Evolutionary conservation across 2,113 vertebrate species (phyloP).

Genomic region (Lophotis ruficrista): DNA sequence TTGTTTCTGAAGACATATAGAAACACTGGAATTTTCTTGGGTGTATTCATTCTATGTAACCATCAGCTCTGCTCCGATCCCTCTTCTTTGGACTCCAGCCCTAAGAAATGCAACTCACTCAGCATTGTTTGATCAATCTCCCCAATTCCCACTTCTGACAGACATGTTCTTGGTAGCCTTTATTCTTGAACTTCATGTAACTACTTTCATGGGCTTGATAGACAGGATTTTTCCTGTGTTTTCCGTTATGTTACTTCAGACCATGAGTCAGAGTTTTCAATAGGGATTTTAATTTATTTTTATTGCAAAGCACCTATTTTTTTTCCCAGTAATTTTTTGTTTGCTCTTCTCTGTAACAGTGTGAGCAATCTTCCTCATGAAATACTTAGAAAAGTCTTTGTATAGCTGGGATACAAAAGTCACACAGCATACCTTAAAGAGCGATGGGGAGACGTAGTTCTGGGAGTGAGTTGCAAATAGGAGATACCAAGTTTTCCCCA

Average conservation of each 20-base stretch:
- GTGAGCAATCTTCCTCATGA: not conserved
- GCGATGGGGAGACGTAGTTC: not conserved
- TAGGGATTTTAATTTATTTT: not conserved
- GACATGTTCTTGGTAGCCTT: rapidly evolving
- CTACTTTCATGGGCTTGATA: not conserved
- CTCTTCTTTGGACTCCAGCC: not conserved
- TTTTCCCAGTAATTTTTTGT: not conserved
- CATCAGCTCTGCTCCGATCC: not conserved
- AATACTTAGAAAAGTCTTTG: not conserved
- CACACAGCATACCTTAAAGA: not conserved
- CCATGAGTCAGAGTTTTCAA: not conserved
- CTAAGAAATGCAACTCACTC: not conserved
- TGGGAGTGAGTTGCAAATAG: not conserved
- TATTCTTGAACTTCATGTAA: not conserved
- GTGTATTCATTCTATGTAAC: not conserved
- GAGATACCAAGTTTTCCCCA: not conserved
- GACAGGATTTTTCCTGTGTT: not conserved
- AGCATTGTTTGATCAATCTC: not conserved
- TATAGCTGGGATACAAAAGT: not conserved
- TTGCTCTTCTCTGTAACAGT: not conserved
- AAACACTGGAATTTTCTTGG: not conserved
- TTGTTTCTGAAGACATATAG: not conserved
- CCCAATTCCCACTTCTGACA: not conserved
- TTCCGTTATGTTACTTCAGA: not conserved
- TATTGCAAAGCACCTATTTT: not conserved